Conservation (phyloP, 2,888 invertebrate species). For the Hermaeophaga mercurialis region DNA sequence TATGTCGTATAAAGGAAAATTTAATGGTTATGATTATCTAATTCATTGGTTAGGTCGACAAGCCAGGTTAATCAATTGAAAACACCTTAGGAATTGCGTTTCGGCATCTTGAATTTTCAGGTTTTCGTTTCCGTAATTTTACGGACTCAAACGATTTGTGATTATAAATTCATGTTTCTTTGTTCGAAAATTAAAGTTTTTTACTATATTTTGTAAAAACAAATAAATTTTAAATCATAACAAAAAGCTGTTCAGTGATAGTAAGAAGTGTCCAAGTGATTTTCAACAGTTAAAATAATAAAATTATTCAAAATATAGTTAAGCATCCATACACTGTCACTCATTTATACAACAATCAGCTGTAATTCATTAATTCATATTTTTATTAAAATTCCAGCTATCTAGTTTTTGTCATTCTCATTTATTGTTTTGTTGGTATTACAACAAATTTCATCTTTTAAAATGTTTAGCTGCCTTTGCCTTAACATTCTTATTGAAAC, state of each 20-base stretch:
- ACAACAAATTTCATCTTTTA: constrained; percentile 31
- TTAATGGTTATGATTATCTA: too few relatives aligned
- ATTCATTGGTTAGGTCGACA: not conserved
- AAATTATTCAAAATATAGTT: constrained; percentile 14
- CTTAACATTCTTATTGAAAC: constrained; percentile 72
- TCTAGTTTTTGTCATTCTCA: constrained; percentile 11
- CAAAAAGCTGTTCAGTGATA: constrained; percentile 14
- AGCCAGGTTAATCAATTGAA: constrained; percentile 13
- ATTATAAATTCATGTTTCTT: constrained; percentile 24
- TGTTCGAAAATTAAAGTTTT: constrained; percentile 24
- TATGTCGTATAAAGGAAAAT: too few relatives aligned
- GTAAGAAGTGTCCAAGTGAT: constrained; percentile 14
- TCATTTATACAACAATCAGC: constrained; percentile 18
- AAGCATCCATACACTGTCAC: constrained; percentile 17
- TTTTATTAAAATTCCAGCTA: constrained; percentile 1
- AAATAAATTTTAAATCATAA: constrained; percentile 3
- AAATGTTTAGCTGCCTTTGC: constrained; percentile 76
- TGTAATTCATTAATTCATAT: constrained; percentile 23
- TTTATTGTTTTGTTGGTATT: constrained; percentile 5
- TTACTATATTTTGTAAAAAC: constrained; percentile 19
- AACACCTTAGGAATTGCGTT: constrained; percentile 13
- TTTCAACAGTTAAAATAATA: not conserved
- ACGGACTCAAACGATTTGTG: constrained; percentile 16
- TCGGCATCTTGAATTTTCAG: constrained; percentile 11
- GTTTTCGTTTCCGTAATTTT: constrained; percentile 19